Evolutionary conservation across 1,140 invertebrate genomes (phyloP).

Genomic region (Theocolax elegans): DNA sequence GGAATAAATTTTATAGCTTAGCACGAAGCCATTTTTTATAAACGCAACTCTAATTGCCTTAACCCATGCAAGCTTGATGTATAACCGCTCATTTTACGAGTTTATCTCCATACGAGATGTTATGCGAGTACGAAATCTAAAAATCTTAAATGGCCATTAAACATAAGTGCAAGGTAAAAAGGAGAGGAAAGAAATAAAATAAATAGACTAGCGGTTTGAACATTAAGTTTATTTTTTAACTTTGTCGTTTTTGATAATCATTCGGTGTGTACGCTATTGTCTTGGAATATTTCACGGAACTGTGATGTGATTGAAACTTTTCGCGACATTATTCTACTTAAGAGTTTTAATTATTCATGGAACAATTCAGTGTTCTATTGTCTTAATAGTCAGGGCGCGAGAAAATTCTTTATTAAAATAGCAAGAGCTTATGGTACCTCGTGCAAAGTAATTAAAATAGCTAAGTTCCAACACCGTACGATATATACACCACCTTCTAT

Average conservation of each 20-base stretch:
- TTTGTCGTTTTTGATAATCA: too few species aligned
- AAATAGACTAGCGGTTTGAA: too few species aligned
- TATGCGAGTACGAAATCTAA: not conserved
- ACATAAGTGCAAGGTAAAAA: too few species aligned
- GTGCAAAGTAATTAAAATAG: slow-evolving; percentile 38
- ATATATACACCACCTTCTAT: not conserved
- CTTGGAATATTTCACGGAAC: too few species aligned
- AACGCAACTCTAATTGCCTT: slow-evolving; percentile 20
- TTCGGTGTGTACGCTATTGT: too few species aligned
- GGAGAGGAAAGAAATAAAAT: too few species aligned
- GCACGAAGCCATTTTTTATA: slow-evolving; percentile 26
- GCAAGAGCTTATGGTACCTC: not conserved
- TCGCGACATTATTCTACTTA: not conserved
- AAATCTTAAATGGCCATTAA: too few species aligned
- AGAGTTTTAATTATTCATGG: slow-evolving; percentile 26
- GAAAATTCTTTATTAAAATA: slow-evolving; percentile 39
- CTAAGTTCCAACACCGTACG: slow-evolving; percentile 1
- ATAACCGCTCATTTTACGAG: not conserved
- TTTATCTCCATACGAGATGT: slow-evolving; percentile 10
- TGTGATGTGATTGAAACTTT: not conserved
- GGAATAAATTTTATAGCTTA: slow-evolving; percentile 28
- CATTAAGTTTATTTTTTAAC: too few species aligned
- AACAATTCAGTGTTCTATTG: slow-evolving; percentile 17
- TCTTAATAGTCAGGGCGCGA: not conserved
- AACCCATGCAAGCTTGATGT: slow-evolving; percentile 22